phyloP scores from a whole-genome alignment of 30 jellyfish, hydroid and myxozoan genomes.

The Nemopilema nomurai region DNA sequence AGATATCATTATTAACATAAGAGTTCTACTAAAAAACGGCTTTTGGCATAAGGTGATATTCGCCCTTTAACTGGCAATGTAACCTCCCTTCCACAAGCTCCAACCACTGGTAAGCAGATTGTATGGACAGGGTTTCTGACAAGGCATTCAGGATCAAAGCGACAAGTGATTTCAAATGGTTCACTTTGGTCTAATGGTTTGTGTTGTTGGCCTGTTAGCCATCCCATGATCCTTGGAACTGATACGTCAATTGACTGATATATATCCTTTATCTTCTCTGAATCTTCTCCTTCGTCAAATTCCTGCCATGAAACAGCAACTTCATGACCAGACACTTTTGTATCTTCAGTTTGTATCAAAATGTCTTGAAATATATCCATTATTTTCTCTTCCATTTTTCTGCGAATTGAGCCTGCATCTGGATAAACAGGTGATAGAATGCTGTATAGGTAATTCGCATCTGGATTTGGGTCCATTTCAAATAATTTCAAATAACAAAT shows the following conservation, averaged over 20 bases:
- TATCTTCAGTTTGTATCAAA: constrained; percentile 22
- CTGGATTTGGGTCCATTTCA: constrained; percentile 36
- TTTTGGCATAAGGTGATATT: too few species aligned
- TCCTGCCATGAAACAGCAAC: constrained; percentile 57
- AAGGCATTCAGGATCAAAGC: constrained; percentile 52
- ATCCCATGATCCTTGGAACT: constrained; percentile 44
- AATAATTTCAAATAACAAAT: constrained; percentile 31
- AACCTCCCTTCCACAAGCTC: too few species aligned
- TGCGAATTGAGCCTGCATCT: constrained; percentile 28
- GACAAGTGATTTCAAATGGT: constrained; percentile 23
- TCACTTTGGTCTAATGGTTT: constrained; percentile 31
- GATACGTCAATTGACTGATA: constrained; percentile 26
- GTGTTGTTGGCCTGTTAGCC: constrained; percentile 59
- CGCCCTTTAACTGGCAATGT: too few species aligned
- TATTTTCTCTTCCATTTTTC: constrained; percentile 35
- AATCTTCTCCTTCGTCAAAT: constrained; percentile 40
- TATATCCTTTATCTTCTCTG: constrained; percentile 12
- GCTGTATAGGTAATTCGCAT: constrained; percentile 7
- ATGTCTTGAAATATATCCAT: constrained; percentile 51
- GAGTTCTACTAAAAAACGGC: too few species aligned
- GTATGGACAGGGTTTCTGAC: too few species aligned
- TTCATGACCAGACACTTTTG: constrained; percentile 42
- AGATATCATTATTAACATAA: too few species aligned
- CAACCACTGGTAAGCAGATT: too few species aligned
- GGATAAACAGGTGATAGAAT: constrained; percentile 33